phyloP scores from a whole-genome alignment of 2,888 invertebrate species.

The Athetis lepigone region DNA sequence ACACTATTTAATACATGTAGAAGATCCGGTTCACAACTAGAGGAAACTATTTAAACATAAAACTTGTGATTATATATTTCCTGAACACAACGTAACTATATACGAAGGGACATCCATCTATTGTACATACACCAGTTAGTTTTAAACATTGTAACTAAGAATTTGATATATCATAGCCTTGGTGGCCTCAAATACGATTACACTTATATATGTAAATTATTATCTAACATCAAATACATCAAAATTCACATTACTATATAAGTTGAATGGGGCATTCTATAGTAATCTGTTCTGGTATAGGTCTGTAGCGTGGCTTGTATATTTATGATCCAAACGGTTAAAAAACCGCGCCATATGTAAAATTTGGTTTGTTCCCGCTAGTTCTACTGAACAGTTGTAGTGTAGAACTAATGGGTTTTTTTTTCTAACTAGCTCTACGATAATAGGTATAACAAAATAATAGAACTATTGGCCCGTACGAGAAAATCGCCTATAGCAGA shows the following conservation, averaged over 20 bases:
- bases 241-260: constrained; percentile 23
- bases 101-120: constrained; percentile 33
- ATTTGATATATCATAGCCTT: constrained; percentile 49
- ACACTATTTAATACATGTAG: not conserved
- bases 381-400: no score
- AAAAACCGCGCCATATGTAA: no score
- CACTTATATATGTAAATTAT: constrained; percentile 39
- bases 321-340: no score
- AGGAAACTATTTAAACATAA: not conserved
- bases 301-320: not conserved
- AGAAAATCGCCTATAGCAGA: no score
- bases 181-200: constrained; percentile 26
- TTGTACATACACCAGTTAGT: constrained; percentile 24
- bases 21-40: not conserved
- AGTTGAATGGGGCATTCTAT: constrained; percentile 8
- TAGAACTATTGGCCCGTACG: no score
- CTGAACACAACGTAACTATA: constrained; percentile 17
- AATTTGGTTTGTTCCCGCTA: no score
- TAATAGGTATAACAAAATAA: no score
- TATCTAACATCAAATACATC: constrained; percentile 39
- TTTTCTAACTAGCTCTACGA: no score
- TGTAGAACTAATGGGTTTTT: no score
- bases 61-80: constrained; percentile 14
- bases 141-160: constrained; percentile 46
- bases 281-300: constrained; percentile 7